A percentile compares a stretch with the other conserved stretches of the same genome.
These are phyloP conservation scores for Potamarius usumacintae DNA, from an alignment of 2,113 vertebrate species.

Conservation along the genomic window DNA sequence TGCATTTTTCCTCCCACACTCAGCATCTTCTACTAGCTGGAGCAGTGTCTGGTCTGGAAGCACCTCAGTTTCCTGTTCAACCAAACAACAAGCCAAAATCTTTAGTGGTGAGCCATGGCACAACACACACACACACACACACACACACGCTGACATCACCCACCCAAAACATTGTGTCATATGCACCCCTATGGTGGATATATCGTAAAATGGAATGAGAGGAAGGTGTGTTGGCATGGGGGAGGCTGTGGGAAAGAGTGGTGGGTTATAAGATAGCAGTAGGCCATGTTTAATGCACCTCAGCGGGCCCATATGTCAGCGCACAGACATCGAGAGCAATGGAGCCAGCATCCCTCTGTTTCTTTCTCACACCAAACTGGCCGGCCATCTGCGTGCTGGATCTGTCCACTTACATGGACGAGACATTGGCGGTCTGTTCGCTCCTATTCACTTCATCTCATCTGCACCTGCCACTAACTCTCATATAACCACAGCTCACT, in stretches of 20 bases:
- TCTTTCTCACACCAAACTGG: slow-evolving; percentile 68
- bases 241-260: slow-evolving; percentile 40
- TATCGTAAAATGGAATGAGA: slow-evolving; percentile 30
- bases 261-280: slow-evolving; percentile 58
- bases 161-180: slow-evolving; percentile 28
- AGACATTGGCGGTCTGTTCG: background rate
- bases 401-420: slow-evolving; percentile 18
- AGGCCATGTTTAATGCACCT: slow-evolving; percentile 66
- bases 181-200: slow-evolving; percentile 29
- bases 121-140: slow-evolving; percentile 4
- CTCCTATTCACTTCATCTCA: slow-evolving; percentile 16
- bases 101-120: slow-evolving; percentile 41
- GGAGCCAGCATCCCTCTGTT: slow-evolving; percentile 68
- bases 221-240: slow-evolving; percentile 7
- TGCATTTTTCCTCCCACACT: slow-evolving; percentile 60
- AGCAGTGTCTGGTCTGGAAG: slow-evolving; percentile 84
- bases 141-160: slow-evolving; percentile 33
- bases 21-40: slow-evolving; percentile 69
- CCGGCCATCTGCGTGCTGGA: slow-evolving; percentile 70
- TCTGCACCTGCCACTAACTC: slow-evolving; percentile 22
- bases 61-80: slow-evolving; percentile 86
- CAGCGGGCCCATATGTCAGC: slow-evolving; percentile 75
- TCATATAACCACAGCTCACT: slow-evolving; percentile 3
- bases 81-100: slow-evolving; percentile 20
- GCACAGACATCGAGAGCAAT: slow-evolving; percentile 61